Percentiles rank a stretch among this genome's conserved stretches.
These are phyloP conservation scores for Harpalus rufipes DNA, from an alignment of 2,888 invertebrate genomes.

Conservation along the genomic window DNA sequence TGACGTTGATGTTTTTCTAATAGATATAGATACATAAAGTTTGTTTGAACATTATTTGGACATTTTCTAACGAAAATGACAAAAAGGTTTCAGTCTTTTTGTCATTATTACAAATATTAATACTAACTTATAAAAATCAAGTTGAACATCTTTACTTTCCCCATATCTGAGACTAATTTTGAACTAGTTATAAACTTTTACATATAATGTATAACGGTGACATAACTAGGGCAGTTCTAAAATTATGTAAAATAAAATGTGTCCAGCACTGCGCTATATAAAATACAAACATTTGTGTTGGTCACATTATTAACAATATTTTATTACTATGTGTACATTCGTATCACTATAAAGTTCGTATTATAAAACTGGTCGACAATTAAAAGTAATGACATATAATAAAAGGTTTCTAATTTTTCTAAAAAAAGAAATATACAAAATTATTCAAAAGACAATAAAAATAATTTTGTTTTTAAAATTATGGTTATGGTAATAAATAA, in stretches of 20 bases:
- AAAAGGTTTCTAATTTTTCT: not conserved
- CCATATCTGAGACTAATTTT: too few species aligned
- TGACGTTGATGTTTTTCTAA: not conserved
- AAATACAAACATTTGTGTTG: not conserved
- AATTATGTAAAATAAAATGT: not conserved
- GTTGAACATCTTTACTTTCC: not conserved
- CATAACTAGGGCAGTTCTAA: too few species aligned
- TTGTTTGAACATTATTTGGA: not conserved
- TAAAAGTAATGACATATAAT: not conserved
- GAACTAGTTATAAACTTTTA: too few species aligned
- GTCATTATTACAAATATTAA: not conserved
- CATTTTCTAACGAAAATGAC: not conserved
- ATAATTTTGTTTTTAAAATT: constrained; percentile 5
- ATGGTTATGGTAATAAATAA: constrained; percentile 30
- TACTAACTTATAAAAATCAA: not conserved
- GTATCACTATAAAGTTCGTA: not conserved
- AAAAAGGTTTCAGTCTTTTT: not conserved
- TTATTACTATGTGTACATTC: not conserved
- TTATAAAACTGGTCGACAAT: not conserved
- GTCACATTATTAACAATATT: not conserved
- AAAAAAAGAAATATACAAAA: not conserved
- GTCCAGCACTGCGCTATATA: not conserved
- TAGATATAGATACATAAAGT: not conserved
- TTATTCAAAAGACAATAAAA: not conserved
- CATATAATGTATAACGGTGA: too few species aligned